Evolutionary conservation across 2,113 vertebrate genomes (phyloP).

Genomic region (Tachycineta bicolor): DNA sequence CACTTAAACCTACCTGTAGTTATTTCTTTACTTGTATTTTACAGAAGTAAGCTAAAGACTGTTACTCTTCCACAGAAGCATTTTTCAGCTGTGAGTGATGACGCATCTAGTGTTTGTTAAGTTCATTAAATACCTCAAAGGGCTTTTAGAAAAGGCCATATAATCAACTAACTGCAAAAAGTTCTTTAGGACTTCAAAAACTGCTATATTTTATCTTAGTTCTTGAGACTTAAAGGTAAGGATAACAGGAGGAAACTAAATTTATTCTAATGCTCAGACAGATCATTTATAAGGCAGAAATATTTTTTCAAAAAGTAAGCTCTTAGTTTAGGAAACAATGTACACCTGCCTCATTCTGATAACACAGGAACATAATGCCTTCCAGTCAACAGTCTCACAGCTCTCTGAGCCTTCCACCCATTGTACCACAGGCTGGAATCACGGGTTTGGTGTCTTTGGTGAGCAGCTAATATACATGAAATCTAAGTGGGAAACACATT

Average conservation of each 20-base stretch:
- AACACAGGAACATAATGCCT: background rate
- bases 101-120: background rate
- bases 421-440: background rate
- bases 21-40: background rate
- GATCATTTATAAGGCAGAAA: background rate
- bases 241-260: background rate
- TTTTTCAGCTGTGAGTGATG: background rate
- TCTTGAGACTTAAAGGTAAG: background rate
- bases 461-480: background rate
- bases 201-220: background rate
- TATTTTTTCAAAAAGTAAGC: background rate
- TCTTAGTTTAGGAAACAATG: background rate
- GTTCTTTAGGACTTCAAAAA: background rate
- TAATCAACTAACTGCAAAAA: background rate
- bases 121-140: background rate
- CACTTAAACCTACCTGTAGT: background rate
- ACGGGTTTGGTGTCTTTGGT: background rate
- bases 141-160: background rate
- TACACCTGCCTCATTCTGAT: background rate
- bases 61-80: background rate
- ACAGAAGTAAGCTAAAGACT: background rate
- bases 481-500: background rate
- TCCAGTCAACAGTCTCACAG: background rate
- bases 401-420: background rate
- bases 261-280: background rate